Evolutionary conservation across 2,113 vertebrate species (phyloP), one percentile per base, ranked within the genome.

Genomic region (Clarias gariepinus): DNA sequence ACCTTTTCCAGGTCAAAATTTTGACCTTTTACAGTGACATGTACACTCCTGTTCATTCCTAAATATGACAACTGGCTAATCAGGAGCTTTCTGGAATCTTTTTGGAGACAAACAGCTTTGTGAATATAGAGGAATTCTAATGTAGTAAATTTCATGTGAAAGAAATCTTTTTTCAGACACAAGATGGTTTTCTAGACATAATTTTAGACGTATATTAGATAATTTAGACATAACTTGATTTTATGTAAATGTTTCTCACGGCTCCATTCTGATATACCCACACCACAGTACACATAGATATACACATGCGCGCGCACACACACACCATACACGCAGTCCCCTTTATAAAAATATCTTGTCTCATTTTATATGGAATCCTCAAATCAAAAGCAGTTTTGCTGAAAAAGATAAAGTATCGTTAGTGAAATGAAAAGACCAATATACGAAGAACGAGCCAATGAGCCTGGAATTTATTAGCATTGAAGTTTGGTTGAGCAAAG

Each of bases 391-490:
- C 33, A 18, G 12, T 47, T 47, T 52, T 3, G 15, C 5, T 4
- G 25, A 16, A 60, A 13, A 74, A 52, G 30, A 73, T 11, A 47
- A 47, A 41, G 1, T 36, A 47, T 11, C 0, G 7, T 73, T 11
- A 23, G 16, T 41, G 78, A 36, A 18, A 85, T 36, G 16, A 86
- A 74, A 68, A 30, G 58, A 57, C 73, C 52, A 28, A 60, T 71
- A 69, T 64, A 86, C 69, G 84, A 89, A 73, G 68, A 89, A 89
- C 53, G 89, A 92, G 88, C 82, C 87, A 90, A 90, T 90, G 92
- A 92, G 93, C 96, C 91, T 93, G 94, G 95, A 94, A 96, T 97
- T 97, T 97, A 98, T 98, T 96, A 93, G 94, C 95, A 47, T 95
- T 96, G 96, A 93, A 93, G 92, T 95, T 93, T 94, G 92, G 91